phyloP scores from a whole-genome alignment of 92 coral and sea anemone genomes.

The Bergia puertoricense region DNA sequence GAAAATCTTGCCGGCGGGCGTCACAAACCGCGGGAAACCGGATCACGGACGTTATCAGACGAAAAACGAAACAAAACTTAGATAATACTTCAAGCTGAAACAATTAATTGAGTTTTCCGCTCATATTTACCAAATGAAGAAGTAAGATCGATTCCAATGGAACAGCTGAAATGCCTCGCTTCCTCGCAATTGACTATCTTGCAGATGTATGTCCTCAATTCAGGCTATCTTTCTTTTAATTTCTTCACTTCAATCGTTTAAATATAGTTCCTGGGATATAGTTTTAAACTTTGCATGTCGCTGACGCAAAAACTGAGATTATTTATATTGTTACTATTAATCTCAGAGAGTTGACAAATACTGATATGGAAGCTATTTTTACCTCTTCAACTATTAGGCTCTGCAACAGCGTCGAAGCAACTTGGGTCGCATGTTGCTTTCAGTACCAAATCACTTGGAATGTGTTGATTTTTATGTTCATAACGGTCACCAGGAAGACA shows the following conservation, averaged over 20 bases:
- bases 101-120: background rate
- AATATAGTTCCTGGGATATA: too few species aligned
- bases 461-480: constrained; percentile 70
- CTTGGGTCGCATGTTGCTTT: constrained; percentile 67
- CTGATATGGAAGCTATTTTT: too few species aligned
- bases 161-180: constrained; percentile 68
- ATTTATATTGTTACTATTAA: background rate
- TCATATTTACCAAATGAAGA: background rate
- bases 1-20: constrained; percentile 28
- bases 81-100: background rate
- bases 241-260: background rate
- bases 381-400: constrained; percentile 50
- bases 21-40: constrained; percentile 41
- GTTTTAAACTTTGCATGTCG: too few species aligned
- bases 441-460: constrained; percentile 77
- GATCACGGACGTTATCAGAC: background rate
- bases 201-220: constrained; percentile 57
- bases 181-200: constrained; percentile 76
- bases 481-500: constrained; percentile 50
- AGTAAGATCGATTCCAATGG: constrained; percentile 15
- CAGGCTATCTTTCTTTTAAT: background rate
- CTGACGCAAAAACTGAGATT: too few species aligned
- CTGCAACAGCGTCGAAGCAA: constrained; percentile 58
- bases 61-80: too few species aligned
- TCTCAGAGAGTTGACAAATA: background rate